Base-by-base conservation (phyloP, 2,113 vertebrate species). In the Ceyx melanurus region DNA sequence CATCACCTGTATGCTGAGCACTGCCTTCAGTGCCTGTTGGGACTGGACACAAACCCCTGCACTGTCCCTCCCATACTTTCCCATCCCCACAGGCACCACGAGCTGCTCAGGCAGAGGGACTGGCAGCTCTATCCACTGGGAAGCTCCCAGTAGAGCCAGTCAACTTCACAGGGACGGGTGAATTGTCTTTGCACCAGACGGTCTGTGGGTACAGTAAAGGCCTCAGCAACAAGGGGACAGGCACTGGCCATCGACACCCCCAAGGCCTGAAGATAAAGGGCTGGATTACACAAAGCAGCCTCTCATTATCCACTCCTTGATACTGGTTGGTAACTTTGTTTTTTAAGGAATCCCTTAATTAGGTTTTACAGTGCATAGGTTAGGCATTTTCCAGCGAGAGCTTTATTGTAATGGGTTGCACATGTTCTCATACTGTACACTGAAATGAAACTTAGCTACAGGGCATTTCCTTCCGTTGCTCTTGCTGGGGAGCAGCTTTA, bases 381-480 rank as follows among this genome's bases (percentile, higher is more conserved):
- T 96, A 95, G 93, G 88, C 90, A 90, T 84, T 94, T 97, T 96
- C 95, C 92, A 97, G 94, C 74, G 65, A 95, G 92, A 79, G 95
- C 95, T 95, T 97, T 95, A 85, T 91, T 83, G 92, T 97, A 97
- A 97, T 97, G 85, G 92, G 85, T 97, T 96, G 81, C 97, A 97
- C 91, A 96, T 97, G 95, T 96, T 95, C 88, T 58, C 86, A 73
- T 94, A 94, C 90, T 93, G 80, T 93, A 91, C 93, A 90, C 72
- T 64, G 3, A 94, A 94, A 95, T 90, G 80, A 95, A 95, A 83
- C 92, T 60, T 97, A 91, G 97, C 97, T 96, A 92, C 90, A 62
- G 97, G 94, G 95, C 91, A 95, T 95, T 97, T 92, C 95, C 94
- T 95, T 94, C 94, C 72, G 16, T 83, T 94, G 93, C 92, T 94